A percentile compares a stretch with the other conserved stretches of the same genome.
Evolutionary conservation across 92 coral and sea anemone species (phyloP).

Genomic region (Zoanthus solanderi): DNA sequence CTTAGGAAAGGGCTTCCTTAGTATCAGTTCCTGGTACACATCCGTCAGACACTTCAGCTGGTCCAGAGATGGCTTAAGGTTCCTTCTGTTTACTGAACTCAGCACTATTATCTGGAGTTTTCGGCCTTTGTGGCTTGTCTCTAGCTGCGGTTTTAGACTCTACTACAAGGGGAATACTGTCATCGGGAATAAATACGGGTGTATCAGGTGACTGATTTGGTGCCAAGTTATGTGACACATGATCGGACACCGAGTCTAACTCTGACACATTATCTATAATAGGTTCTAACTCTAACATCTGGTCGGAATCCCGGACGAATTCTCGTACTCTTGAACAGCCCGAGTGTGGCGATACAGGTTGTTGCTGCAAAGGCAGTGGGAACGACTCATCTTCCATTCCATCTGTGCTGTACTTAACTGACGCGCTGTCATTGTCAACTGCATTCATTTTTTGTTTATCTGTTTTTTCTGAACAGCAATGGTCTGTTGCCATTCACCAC

Average conservation of each 20-base stretch:
- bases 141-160: neutral
- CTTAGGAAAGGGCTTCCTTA: neutral
- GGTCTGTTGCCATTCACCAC: too few species aligned
- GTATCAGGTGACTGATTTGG: neutral
- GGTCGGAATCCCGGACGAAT: neutral
- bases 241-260: neutral
- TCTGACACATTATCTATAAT: neutral
- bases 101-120: neutral
- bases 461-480: too few species aligned
- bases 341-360: neutral
- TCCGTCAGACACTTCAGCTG: neutral
- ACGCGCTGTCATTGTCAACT: neutral
- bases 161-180: too few species aligned
- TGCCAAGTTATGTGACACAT: conserved; percentile 1
- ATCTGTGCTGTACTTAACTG: neutral
- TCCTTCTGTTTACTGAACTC: conserved; percentile 4
- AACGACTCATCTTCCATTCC: neutral
- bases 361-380: neutral
- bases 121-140: conserved; percentile 10
- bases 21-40: neutral
- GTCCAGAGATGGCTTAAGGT: neutral
- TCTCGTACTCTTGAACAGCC: neutral
- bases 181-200: too few species aligned
- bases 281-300: neutral
- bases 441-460: too few species aligned